Conservation (phyloP, 2,888 invertebrate genomes). For the Glomeris marginata region DNA sequence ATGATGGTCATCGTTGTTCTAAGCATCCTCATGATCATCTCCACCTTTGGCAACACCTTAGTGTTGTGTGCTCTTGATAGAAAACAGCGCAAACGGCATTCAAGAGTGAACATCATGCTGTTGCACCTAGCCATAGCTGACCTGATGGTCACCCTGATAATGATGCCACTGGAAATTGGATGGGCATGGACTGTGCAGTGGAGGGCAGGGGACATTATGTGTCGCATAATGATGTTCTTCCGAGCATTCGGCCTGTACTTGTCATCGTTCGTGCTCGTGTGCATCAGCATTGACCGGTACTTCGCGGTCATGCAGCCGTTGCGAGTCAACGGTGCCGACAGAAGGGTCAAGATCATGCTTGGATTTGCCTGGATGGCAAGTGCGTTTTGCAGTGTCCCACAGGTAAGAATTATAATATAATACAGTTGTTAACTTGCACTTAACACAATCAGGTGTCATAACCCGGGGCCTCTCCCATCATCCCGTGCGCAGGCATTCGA, state of each 20-base stretch:
- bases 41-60: constrained; percentile 65
- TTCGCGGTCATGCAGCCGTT: constrained; percentile 71
- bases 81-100: constrained; percentile 47
- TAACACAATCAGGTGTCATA: too few relatives aligned
- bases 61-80: constrained; percentile 33
- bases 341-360: constrained; percentile 62
- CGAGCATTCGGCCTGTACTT: constrained; percentile 71
- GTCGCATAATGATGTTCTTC: constrained; percentile 73
- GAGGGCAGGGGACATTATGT: constrained; percentile 69
- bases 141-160: constrained; percentile 58
- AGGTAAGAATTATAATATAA: too few relatives aligned
- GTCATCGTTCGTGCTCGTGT: constrained; percentile 73
- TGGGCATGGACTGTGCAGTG: constrained; percentile 78
- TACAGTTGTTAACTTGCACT: too few relatives aligned
- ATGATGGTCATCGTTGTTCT: constrained; percentile 68
- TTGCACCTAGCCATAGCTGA: constrained; percentile 80
- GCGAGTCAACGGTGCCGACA: constrained; percentile 49
- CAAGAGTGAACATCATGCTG: constrained; percentile 63
- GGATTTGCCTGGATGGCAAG: constrained; percentile 66
- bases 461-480: too few relatives aligned
- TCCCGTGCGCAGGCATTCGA: too few relatives aligned
- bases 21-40: constrained; percentile 67
- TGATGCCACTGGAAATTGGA: constrained; percentile 80
- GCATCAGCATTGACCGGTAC: constrained; percentile 67
- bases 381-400: constrained; percentile 65